Base-by-base conservation (phyloP, 2,888 invertebrate genomes). In the Pherbina coryleti region DNA sequence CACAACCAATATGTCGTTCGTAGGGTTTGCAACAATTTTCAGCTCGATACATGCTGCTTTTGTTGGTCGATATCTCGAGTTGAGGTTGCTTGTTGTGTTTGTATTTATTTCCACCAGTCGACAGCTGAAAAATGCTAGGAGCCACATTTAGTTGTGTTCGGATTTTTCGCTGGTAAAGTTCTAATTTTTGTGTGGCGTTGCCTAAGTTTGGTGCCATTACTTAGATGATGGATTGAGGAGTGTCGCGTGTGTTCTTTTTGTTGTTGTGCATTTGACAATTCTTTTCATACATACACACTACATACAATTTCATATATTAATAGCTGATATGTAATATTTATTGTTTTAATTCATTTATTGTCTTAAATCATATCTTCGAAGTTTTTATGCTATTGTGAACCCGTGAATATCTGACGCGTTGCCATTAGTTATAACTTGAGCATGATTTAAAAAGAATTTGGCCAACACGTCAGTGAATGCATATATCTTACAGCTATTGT, bases 91-190 rank as follows among this genome's bases (percentile, higher is more conserved):
- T 62, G 28, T 17, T 62, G 5, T 66, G 64, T 66, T 34, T 25
- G 25, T 31, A 37, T n/a, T 51, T 51, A n/a, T 14, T 22, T 7
- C 60, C 8, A 22, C 2, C 25, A 51, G 49, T 51, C 69, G 69
- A 17, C 25, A 14, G 51, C 25, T 9, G 69, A 28, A 69, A 69
- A 69, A 49, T 22, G 25, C 5, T 28, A 19, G 49, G 8, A 69
- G 25, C 69, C 51, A 69, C 69, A 17, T 72, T 72, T 51, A 72
- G 72, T 72, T 72, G 60, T 44, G 55, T 60, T 72, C 60, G 57
- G 44, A 22, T 34, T 60, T 57, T 72, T 57, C 37, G 60, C 11
- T 44, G 72, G 72, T 37, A 8, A 71, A 71, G 72, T 72, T 60
- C 44, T 11, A 9, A 9, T 19, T 19, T n/a, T 8, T 37, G 5